A percentile compares a stretch with the other conserved stretches of the same genome.
phyloP scores from a whole-genome alignment of 2,888 invertebrate species.

The Brassicogethes aeneus region DNA sequence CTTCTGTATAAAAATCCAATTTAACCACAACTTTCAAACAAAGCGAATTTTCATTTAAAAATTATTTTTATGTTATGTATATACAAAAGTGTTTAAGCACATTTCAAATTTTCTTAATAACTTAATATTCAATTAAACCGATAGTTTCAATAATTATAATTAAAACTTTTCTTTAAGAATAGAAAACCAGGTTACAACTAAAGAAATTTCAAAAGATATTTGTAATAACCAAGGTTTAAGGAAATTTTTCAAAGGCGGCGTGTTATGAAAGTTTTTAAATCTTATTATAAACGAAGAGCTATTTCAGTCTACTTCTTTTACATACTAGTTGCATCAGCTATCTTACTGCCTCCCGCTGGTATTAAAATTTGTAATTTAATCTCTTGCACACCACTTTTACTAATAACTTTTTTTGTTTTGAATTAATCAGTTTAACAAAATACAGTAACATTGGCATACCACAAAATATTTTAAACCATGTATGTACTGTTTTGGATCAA shows the following conservation, averaged over 20 bases:
- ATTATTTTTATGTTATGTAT: too few species aligned
- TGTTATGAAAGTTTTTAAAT: background rate
- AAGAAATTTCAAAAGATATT: background rate
- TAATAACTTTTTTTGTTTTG: background rate
- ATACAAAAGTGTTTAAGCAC: too few species aligned
- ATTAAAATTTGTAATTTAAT: constrained; percentile 32
- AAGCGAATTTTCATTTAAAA: too few species aligned
- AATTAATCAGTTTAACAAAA: background rate
- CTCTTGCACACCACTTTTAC: constrained; percentile 10
- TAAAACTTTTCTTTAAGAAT: too few species aligned
- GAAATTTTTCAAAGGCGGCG: background rate
- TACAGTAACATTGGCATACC: too few species aligned
- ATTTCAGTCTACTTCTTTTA: constrained; percentile 17
- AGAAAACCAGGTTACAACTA: background rate
- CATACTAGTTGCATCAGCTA: constrained; percentile 23
- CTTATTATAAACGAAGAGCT: constrained; percentile 2
- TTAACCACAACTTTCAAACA: too few species aligned
- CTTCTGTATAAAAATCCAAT: too few species aligned
- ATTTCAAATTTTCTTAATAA: too few species aligned
- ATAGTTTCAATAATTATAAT: too few species aligned
- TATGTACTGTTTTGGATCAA: too few species aligned
- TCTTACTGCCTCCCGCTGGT: constrained; percentile 20
- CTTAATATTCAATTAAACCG: too few species aligned
- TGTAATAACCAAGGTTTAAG: background rate
- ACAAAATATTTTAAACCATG: too few species aligned